A percentile compares a stretch with the other conserved stretches of the same genome.
phyloP scores from a whole-genome alignment of 1,140 invertebrate species.

The Magallana angulata region DNA sequence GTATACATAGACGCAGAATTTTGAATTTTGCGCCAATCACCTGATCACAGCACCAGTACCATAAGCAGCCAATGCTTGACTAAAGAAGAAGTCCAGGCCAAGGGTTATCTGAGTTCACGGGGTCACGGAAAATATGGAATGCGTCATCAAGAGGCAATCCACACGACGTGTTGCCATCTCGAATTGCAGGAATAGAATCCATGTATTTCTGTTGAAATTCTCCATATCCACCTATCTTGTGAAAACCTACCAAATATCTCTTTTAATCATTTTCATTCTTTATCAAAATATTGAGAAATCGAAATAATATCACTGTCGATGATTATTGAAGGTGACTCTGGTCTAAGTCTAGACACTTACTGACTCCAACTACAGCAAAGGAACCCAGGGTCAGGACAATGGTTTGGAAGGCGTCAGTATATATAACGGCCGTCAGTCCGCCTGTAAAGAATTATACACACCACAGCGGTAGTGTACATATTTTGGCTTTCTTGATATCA shows the following conservation, averaged over 20 bases:
- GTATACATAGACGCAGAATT: not conserved
- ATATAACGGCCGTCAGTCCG: slow-evolving; percentile 81
- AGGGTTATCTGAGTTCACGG: slow-evolving; percentile 70
- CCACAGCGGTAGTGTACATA: no score
- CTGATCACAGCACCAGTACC: slow-evolving; percentile 83
- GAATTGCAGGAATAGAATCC: slow-evolving; percentile 67
- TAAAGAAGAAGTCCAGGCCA: slow-evolving; percentile 81
- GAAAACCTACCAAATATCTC: slow-evolving; percentile 67
- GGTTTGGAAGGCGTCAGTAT: slow-evolving; percentile 80
- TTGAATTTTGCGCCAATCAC: slow-evolving; percentile 59
- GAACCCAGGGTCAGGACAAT: slow-evolving; percentile 79
- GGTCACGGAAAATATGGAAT: slow-evolving; percentile 79
- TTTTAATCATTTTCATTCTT: no score
- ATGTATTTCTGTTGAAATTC: slow-evolving; percentile 76
- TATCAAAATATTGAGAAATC: no score
- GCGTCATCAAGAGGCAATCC: slow-evolving; percentile 76
- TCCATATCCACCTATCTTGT: slow-evolving; percentile 80
- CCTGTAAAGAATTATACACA: slow-evolving; percentile 21
- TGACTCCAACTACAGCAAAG: slow-evolving; percentile 71
- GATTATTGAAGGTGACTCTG: no score
- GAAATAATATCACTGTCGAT: no score
- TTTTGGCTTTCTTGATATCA: no score
- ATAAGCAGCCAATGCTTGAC: slow-evolving; percentile 80
- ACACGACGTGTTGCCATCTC: slow-evolving; percentile 66
- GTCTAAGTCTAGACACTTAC: slow-evolving; percentile 54